Conservation (phyloP, 2,113 vertebrate genomes). For the Pundamilia nyererei region DNA sequence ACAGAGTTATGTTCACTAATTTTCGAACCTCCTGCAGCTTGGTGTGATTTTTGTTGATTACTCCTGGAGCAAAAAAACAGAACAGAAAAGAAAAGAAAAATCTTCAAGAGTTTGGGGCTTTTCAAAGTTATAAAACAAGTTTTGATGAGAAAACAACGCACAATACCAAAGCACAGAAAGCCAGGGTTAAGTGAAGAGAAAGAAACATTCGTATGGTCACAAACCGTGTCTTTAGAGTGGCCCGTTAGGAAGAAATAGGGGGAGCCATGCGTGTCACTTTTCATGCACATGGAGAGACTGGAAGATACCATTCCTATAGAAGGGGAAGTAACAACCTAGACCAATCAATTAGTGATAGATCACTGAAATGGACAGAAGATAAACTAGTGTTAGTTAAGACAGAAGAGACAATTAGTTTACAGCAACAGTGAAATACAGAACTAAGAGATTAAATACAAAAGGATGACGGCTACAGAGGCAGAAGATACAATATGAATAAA, state of each 20-base stretch:
- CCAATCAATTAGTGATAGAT: conserved; percentile 99
- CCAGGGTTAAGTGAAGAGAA: conserved; percentile 74
- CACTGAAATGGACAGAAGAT: conserved; percentile 79
- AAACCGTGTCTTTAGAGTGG: conserved; percentile 99
- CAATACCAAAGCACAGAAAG: conserved; percentile 45
- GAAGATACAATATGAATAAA: conserved; percentile 6
- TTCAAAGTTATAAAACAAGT: neutral
- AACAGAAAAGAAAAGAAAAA: neutral
- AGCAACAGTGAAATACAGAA: conserved; percentile 17
- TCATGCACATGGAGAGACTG: conserved; percentile 99
- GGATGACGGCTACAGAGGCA: neutral
- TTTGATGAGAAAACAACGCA: neutral
- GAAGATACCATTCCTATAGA: conserved; percentile 99
- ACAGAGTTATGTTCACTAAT: neutral
- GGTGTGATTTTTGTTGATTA: neutral
- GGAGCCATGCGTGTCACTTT: conserved; percentile 99
- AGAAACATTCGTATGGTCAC: conserved; percentile 87
- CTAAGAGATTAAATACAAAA: neutral
- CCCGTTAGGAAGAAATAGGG: conserved; percentile 99
- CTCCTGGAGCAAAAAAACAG: neutral
- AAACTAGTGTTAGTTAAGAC: conserved; percentile 66
- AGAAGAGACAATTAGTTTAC: conserved; percentile 38
- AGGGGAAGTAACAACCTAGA: conserved; percentile 99
- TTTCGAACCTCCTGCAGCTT: neutral
- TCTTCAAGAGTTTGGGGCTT: neutral